Percentiles rank a stretch among this genome's conserved stretches.
These are phyloP conservation scores for Uropsilus gracilis DNA, from an alignment of 2,113 vertebrate species.

Conservation along the genomic window DNA sequence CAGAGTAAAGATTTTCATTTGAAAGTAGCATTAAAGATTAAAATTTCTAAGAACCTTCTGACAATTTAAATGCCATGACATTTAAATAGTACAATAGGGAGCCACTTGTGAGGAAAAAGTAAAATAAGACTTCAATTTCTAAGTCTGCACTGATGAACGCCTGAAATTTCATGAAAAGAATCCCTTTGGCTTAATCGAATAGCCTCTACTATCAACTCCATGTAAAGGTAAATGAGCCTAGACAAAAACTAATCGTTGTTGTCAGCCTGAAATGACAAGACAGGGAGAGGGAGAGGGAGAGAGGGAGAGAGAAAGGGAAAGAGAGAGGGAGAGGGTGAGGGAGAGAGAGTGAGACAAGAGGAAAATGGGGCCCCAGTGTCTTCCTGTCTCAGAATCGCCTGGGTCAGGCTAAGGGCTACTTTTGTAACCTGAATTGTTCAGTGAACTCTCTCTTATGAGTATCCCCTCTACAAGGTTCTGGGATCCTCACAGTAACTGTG, in stretches of 20 bases:
- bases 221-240: not conserved
- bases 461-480: not conserved
- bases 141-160: not conserved
- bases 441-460: not conserved
- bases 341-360: not conserved
- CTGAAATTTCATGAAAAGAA: not conserved
- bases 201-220: not conserved
- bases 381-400: not conserved
- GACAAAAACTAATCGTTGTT: not conserved
- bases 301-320: too few relatives aligned
- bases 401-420: not conserved
- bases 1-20: constrained; percentile 47
- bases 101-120: not conserved
- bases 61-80: not conserved
- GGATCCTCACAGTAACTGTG: not conserved
- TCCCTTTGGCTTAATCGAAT: not conserved
- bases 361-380: not conserved
- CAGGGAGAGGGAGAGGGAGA: too few relatives aligned
- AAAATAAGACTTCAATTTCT: not conserved
- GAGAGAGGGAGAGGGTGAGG: too few relatives aligned
- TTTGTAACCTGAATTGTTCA: not conserved
- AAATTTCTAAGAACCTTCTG: not conserved
- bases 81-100: not conserved
- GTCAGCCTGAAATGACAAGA: not conserved
- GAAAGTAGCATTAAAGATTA: not conserved